phyloP scores from a whole-genome alignment of 2,888 invertebrate species.

The Gandaritis pyraliata region DNA sequence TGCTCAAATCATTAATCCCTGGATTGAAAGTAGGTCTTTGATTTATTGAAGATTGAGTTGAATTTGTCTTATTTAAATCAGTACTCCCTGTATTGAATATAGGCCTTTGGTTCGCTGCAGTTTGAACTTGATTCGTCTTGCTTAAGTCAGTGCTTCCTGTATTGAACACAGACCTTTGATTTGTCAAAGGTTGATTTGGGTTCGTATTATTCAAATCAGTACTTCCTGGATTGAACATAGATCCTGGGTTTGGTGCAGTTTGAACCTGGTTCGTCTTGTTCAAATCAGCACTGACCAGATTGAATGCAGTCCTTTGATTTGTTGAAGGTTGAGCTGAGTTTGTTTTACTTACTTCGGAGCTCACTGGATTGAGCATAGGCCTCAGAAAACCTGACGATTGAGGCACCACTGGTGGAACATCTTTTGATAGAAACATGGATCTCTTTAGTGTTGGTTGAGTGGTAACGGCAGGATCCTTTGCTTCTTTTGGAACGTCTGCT shows the following conservation, averaged over 20 bases:
- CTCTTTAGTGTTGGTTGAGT: constrained; percentile 43
- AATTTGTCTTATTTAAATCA: constrained; percentile 51
- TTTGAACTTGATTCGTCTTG: constrained; percentile 46
- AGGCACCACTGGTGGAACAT: constrained; percentile 37
- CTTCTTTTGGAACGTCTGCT: constrained; percentile 51
- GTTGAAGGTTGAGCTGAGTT: constrained; percentile 39
- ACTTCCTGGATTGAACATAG: constrained; percentile 1
- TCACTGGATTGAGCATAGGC: constrained; percentile 1
- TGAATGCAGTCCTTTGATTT: constrained; percentile 6
- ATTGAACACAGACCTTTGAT: constrained; percentile 3
- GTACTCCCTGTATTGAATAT: neutral
- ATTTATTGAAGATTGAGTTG: neutral
- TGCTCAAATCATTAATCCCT: constrained; percentile 43
- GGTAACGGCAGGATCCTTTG: constrained; percentile 48
- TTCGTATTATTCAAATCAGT: constrained; percentile 50
- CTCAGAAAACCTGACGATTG: constrained; percentile 4
- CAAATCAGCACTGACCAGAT: constrained; percentile 30
- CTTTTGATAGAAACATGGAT: constrained; percentile 61
- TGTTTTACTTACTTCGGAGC: constrained; percentile 48
- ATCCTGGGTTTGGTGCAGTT: constrained; percentile 8
- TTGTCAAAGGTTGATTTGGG: constrained; percentile 24
- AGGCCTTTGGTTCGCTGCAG: constrained; percentile 9
- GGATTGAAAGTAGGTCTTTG: neutral
- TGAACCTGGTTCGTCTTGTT: constrained; percentile 50
- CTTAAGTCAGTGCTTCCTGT: constrained; percentile 40